Percentiles rank a stretch among this genome's conserved stretches.
Conservation (phyloP, 2,113 vertebrate genomes). For the Pan troglodytes region NHGRI_mPanTro3-v2.1_pri NC_072411.2:46925501-46926000, state of each 20-base stretch:
- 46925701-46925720: not conserved
- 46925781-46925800: too few relatives aligned
- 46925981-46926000: not conserved
- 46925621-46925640: not conserved
- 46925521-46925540: not conserved
- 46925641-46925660: not conserved
- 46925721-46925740: not conserved
- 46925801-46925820: not conserved
- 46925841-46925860: not conserved
- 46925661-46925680: not conserved
- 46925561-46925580: not conserved
- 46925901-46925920: not conserved
- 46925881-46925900: rapidly evolving
- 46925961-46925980: not conserved
- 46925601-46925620: not conserved
- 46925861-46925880: too few relatives aligned
- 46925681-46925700: not conserved
- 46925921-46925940: not conserved
- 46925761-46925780: not conserved
- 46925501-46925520: not conserved
- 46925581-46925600: not conserved
- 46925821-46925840: not conserved
- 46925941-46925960: not conserved
- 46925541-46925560: not conserved
- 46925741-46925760: not conserved